Percentiles rank a stretch among this genome's conserved stretches.
phyloP scores from a whole-genome alignment of 2,888 invertebrate species.

The Elegia similella region DNA sequence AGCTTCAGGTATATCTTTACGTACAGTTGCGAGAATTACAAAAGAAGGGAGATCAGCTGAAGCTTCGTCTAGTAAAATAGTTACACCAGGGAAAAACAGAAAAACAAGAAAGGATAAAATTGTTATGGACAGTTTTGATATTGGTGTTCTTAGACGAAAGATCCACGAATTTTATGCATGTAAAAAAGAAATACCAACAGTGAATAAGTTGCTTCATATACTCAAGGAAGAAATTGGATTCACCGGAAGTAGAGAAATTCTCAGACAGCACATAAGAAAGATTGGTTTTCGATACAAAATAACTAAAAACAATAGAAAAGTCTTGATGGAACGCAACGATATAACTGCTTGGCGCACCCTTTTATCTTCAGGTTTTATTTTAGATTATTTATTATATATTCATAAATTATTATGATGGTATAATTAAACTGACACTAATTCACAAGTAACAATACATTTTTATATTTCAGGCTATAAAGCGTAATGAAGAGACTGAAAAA shows the following conservation, averaged over 20 bases:
- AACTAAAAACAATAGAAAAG: background rate
- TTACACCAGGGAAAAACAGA: conserved; percentile 11
- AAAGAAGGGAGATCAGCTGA: no score
- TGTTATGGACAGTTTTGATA: conserved; percentile 11
- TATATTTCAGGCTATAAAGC: background rate
- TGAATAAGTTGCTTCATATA: conserved; percentile 6
- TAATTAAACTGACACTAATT: no score
- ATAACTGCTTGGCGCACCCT: conserved; percentile 1
- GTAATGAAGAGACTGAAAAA: conserved; percentile 10
- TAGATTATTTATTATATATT: background rate
- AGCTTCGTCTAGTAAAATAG: conserved; percentile 1
- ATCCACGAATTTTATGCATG: conserved; percentile 14
- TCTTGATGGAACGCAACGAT: conserved; percentile 7
- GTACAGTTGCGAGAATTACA: no score
- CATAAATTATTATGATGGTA: no score
- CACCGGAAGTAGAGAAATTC: background rate
- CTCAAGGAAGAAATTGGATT: background rate
- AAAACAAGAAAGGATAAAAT: conserved; percentile 10
- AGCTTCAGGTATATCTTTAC: no score
- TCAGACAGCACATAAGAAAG: background rate
- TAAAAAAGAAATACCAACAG: conserved; percentile 15
- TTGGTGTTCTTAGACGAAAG: conserved; percentile 13
- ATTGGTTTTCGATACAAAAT: conserved; percentile 8
- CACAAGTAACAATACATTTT: no score
- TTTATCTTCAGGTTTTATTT: conserved; percentile 7